Evolutionary conservation across 2,888 invertebrate genomes (phyloP), one percentile per base, ranked within the genome.

Genomic region (Drosophila colorata): DNA sequence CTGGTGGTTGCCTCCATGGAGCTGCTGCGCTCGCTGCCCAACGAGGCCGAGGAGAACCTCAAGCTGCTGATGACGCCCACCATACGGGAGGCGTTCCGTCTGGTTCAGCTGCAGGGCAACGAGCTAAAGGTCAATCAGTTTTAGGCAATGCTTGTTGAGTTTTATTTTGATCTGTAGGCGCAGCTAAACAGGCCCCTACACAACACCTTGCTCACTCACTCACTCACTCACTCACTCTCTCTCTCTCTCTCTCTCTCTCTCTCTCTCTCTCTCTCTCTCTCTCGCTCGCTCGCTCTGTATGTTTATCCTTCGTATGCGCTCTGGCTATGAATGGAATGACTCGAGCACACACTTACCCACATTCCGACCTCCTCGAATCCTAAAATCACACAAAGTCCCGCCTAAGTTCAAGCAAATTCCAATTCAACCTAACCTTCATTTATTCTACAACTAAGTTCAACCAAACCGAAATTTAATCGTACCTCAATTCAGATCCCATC

Each of bases 1-100:
- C 95, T 97, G 81, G 93, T 98, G 80, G 95, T 96, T 90, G 96
- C 97, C 20, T 95, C 97, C 74, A 94, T 98, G 90, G 97, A 98
- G 90, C 93, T 98, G 78, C 93, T 95, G 11, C 92, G 95, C 23
- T 94, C 95, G 6, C 93, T 96, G 84, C 93, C 95, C 41, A 92
- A 93, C 46, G 94, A 94, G 68, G 93, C 94, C 47, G 94, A 94
- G 86, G 94, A 94, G 77, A 92, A 92, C 79, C 73, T 92, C 0
- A 90, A 91, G 66, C 78, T 92, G 7, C 68, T 92, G 43, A 92
- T 92, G 91, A 92, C 92, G 49, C 92, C 92, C 41, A 92, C 92
- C 61, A 92, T 92, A 68, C 90, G 92, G 13, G 92, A 92, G 80
- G 92, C 92, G 56, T 92, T 92, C 67, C 92, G 92, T 20, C 82